Conservation (phyloP, 2,113 vertebrate species). For the Propithecus coquereli region DNA sequence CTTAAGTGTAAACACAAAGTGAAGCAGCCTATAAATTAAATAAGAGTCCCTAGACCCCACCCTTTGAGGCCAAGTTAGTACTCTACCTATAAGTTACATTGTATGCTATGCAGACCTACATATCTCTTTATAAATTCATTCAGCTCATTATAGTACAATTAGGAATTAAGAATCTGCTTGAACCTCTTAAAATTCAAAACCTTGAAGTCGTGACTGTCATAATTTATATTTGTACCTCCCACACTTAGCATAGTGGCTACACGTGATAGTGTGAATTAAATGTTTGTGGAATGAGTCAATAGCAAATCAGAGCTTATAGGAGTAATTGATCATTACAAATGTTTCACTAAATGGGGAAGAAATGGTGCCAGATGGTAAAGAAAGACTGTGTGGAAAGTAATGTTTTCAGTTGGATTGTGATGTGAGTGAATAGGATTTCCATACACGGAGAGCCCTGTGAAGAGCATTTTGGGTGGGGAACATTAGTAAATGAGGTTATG, state of each 20-base stretch:
- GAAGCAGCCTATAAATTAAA: neutral
- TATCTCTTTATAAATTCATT: neutral
- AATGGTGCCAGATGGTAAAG: neutral
- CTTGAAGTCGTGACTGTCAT: neutral
- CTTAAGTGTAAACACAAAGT: neutral
- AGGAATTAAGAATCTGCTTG: constrained; percentile 25
- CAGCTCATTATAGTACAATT: neutral
- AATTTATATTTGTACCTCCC: neutral
- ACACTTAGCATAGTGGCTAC: neutral
- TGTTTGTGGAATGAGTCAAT: neutral
- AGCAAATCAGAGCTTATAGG: neutral
- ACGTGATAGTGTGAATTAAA: neutral
- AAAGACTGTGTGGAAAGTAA: neutral
- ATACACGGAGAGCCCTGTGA: neutral
- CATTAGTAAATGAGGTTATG: neutral
- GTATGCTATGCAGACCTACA: neutral
- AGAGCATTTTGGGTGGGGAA: neutral
- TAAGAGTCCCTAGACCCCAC: neutral
- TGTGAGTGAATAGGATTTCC: neutral
- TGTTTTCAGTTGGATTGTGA: neutral
- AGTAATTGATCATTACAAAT: neutral
- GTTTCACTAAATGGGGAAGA: constrained; percentile 1
- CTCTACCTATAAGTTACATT: neutral
- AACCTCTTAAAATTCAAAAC: constrained; percentile 51
- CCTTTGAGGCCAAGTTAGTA: neutral